Evolutionary conservation across 2,113 vertebrate genomes (phyloP).

Genomic region (Oncorhynchus tshawytscha): DNA sequence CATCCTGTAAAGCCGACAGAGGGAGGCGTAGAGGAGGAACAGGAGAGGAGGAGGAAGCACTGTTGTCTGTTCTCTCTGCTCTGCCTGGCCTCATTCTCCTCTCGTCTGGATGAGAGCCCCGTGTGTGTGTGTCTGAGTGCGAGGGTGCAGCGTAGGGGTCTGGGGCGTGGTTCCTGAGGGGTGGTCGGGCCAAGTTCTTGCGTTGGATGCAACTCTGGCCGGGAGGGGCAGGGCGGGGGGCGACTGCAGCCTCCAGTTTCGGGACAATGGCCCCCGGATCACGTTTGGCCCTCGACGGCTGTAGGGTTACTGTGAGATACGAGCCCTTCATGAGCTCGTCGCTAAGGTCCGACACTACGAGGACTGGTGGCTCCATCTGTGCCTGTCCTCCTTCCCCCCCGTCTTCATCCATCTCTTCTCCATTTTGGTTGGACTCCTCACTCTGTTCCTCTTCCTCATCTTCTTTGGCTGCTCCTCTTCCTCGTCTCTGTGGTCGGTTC

Average conservation of each 20-base stretch:
- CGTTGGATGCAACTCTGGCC: slow-evolving; percentile 65
- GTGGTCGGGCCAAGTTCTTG: slow-evolving; percentile 82
- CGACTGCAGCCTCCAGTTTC: slow-evolving; percentile 92
- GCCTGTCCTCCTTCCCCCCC: slow-evolving; percentile 22
- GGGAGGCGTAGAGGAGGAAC: slow-evolving; percentile 47
- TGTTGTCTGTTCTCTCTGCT: slow-evolving; percentile 58
- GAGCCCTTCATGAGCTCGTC: slow-evolving; percentile 65
- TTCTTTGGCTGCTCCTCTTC: slow-evolving; percentile 55
- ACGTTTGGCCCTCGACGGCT: slow-evolving; percentile 80
- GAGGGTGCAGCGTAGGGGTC: slow-evolving; percentile 32
- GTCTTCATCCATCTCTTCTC: slow-evolving; percentile 50
- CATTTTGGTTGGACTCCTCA: slow-evolving; percentile 52
- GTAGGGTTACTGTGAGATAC: slow-evolving; percentile 89
- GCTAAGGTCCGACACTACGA: slow-evolving; percentile 9
- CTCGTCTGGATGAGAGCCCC: slow-evolving; percentile 8
- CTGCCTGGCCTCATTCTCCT: slow-evolving; percentile 41
- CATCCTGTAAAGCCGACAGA: slow-evolving; percentile 61
- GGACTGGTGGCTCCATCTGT: slow-evolving; percentile 1
- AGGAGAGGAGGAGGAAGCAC: slow-evolving; percentile 39
- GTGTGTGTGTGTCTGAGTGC: slow-evolving; percentile 34
- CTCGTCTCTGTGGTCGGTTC: slow-evolving; percentile 65
- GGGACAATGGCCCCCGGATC: slow-evolving; percentile 92
- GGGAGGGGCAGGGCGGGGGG: slow-evolving; percentile 56
- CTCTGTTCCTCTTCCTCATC: slow-evolving; percentile 43
- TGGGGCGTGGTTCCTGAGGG: slow-evolving; percentile 73